Evolutionary conservation across 2,113 vertebrate genomes (phyloP), one percentile per base, ranked within the genome.

Genomic region (Dascyllus trimaculatus): DNA sequence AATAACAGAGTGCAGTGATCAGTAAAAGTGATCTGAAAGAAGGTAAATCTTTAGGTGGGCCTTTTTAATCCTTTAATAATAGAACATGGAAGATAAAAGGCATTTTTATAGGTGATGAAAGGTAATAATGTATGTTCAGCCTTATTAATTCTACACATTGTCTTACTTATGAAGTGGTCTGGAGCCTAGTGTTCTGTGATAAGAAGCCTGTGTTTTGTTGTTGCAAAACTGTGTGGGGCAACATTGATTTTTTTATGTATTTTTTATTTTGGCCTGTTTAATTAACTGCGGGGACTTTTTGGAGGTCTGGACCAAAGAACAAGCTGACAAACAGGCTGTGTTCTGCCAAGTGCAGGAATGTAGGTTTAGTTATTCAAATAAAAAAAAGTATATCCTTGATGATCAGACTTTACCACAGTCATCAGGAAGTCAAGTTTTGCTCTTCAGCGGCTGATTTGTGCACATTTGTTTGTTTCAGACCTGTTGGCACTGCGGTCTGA

Each of bases 401-500:
- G 15, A 56, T 49, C 9, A 60, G 73, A 62, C 51, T 35, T 61
- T 72, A 51, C 29, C 5, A 4, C 13, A 64, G 14, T 65, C 3
- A 26, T 35, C 32, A 35, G 32, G 32, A 35, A 35, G 32, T 51
- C 21, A 4, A 24, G 22, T 59, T 29, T 74, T 24, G 19, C 4
- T 75, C 53, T 70, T 56, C 63, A 65, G 32, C 80, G 52, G 61
- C 51, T 64, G 61, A 84, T 90, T 71, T 78, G n/a, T 67, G 8
- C 75, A 18, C 60, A 17, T 78, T 78, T 86, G 46, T 57, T 48
- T 77, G 52, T 65, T 94, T 53, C 92, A 99, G 98, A 93, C 45
- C 93, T 99, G 89, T 91, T 95, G 75, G 88, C 93, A 45, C 85
- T 98, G 90, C 96, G 94, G 83, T 96, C 86, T 2, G 96, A 96